Evolutionary conservation across 2,797 vertebrate genomes (phyloP).

Genomic region (Sebastes oblongus): DNA sequence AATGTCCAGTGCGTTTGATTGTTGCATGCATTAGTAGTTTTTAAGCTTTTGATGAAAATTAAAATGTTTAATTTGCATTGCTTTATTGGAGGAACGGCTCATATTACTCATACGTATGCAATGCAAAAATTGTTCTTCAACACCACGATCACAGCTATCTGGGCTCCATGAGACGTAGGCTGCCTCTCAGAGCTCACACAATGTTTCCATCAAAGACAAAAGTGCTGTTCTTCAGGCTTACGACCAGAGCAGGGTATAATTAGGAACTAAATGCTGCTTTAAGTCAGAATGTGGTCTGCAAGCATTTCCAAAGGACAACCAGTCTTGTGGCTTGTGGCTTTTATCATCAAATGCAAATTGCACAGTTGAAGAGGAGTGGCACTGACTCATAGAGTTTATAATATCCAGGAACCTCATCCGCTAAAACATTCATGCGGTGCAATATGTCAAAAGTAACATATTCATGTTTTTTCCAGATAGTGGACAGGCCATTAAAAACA

Average conservation of each 20-base stretch:
- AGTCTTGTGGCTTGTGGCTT: constrained; percentile 87
- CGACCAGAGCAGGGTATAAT: constrained; percentile 83
- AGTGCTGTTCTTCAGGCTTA: constrained; percentile 77
- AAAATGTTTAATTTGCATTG: constrained; percentile 49
- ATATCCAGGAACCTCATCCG: constrained; percentile 82
- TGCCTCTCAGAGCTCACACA: constrained; percentile 66
- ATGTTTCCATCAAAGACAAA: constrained; percentile 85
- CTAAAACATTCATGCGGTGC: constrained; percentile 80
- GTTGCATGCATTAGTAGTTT: constrained; percentile 52
- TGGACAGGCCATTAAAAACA: constrained; percentile 79
- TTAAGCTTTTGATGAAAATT: constrained; percentile 72
- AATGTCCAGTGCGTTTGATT: constrained; percentile 39
- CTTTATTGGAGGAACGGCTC: constrained; percentile 17
- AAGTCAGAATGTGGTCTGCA: constrained; percentile 83
- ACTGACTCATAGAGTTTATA: constrained; percentile 83
- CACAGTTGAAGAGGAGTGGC: constrained; percentile 84
- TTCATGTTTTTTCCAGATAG: constrained; percentile 81
- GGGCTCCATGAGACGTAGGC: constrained; percentile 40
- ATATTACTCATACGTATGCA: constrained; percentile 59
- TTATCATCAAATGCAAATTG: constrained; percentile 88
- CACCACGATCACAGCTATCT: constrained; percentile 41
- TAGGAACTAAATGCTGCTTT: constrained; percentile 85
- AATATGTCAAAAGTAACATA: constrained; percentile 82
- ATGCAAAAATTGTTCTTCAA: constrained; percentile 43
- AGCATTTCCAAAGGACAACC: constrained; percentile 85